A percentile compares a stretch with the other conserved stretches of the same genome.
Evolutionary conservation across 1,140 invertebrate species (phyloP).

Genomic region (Scaptomyza montana): DNA sequence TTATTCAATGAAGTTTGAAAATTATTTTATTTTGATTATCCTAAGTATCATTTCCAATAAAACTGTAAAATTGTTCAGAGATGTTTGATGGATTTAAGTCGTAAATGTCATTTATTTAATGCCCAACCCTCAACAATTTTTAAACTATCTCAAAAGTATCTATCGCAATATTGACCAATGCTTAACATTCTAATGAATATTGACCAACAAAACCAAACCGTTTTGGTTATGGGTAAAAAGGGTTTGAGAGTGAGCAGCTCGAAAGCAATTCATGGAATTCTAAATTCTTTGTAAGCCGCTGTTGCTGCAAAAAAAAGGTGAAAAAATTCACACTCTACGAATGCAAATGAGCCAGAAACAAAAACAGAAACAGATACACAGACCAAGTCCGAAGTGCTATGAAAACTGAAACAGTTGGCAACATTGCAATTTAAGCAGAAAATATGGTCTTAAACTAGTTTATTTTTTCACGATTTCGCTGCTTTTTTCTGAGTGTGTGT

Average conservation of each 20-base stretch:
- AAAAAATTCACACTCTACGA: constrained; percentile 74
- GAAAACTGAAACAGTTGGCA: constrained; percentile 73
- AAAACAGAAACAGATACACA: constrained; percentile 10
- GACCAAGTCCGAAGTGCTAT: background rate
- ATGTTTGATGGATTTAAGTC: too few relatives aligned
- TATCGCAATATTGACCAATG: background rate
- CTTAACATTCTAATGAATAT: constrained; percentile 1
- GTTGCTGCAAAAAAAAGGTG: constrained; percentile 50
- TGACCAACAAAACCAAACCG: constrained; percentile 5
- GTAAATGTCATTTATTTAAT: too few relatives aligned
- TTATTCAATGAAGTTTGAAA: too few relatives aligned
- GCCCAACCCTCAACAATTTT: too few relatives aligned
- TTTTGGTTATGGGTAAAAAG: constrained; percentile 5
- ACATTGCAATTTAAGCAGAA: constrained; percentile 77
- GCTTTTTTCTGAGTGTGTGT: background rate
- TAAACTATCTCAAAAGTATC: background rate
- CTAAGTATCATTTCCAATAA: too few relatives aligned
- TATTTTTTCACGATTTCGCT: constrained; percentile 51
- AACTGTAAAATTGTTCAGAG: too few relatives aligned
- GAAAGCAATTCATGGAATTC: constrained; percentile 72
- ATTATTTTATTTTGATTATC: too few relatives aligned
- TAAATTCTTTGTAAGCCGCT: constrained; percentile 55
- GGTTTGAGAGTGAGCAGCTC: constrained; percentile 14
- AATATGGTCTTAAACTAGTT: constrained; percentile 83
- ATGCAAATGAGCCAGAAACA: constrained; percentile 48